Conservation (phyloP, 1,140 invertebrate genomes). For the Drosophila pseudoananassae region DNA sequence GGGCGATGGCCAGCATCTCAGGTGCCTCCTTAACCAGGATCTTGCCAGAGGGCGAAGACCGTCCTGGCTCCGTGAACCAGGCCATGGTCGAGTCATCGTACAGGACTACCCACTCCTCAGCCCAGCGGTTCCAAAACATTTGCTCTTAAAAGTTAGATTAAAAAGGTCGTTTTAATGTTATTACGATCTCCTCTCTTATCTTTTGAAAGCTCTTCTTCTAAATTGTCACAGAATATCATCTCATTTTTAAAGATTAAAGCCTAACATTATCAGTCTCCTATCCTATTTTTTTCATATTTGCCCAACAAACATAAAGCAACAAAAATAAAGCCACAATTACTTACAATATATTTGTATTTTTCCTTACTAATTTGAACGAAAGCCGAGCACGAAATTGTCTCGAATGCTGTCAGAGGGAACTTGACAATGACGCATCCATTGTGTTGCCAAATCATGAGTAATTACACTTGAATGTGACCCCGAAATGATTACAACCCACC, state of each 20-base stretch:
- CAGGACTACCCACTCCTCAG: constrained; percentile 91
- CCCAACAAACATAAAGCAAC: neutral
- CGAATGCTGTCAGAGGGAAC: constrained; percentile 7
- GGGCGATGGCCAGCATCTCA: constrained; percentile 91
- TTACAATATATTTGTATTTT: constrained; percentile 3
- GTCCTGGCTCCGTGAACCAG: constrained; percentile 88
- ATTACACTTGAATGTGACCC: constrained; percentile 59
- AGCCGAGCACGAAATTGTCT: constrained; percentile 13
- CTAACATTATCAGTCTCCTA: neutral
- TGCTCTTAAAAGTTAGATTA: constrained; percentile 85
- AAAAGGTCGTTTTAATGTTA: too few species aligned
- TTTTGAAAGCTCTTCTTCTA: neutral
- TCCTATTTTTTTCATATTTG: neutral
- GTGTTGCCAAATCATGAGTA: constrained; percentile 48
- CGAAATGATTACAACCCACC: constrained; percentile 42
- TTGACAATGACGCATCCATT: constrained; percentile 38
- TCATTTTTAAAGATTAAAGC: neutral
- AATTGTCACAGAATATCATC: neutral
- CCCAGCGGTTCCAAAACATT: constrained; percentile 91
- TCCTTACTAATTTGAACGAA: constrained; percentile 7
- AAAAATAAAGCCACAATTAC: neutral
- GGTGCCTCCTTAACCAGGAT: constrained; percentile 89
- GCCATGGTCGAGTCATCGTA: constrained; percentile 92
- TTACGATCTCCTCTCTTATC: too few species aligned
- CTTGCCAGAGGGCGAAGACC: constrained; percentile 80